Evolutionary conservation across 2,113 vertebrate species (phyloP).

Genomic region (Neogale vison): DNA sequence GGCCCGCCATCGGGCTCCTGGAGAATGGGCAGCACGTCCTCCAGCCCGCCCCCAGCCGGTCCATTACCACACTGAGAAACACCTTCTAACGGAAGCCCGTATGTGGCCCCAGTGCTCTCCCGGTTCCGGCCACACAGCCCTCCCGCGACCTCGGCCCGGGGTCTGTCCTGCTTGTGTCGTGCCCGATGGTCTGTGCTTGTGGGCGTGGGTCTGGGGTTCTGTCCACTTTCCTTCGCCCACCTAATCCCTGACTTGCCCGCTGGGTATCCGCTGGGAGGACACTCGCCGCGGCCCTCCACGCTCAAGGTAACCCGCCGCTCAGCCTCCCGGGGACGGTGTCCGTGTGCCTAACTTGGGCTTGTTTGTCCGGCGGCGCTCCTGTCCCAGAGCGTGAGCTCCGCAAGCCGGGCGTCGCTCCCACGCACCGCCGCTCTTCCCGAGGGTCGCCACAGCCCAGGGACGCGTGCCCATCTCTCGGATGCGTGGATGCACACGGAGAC

Average conservation of each 20-base stretch:
- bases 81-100: background rate
- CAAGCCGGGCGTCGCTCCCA: accelerated
- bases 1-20: accelerated
- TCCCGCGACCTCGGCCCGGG: no score
- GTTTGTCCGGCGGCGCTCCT: accelerated
- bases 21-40: background rate
- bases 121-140: accelerated
- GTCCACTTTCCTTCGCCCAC: background rate
- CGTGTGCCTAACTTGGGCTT: accelerated
- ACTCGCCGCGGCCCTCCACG: no score
- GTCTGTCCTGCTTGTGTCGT: background rate
- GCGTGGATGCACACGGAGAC: background rate
- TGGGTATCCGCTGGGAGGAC: background rate
- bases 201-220: no score
- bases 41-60: background rate
- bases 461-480: background rate
- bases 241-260: accelerated
- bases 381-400: background rate
- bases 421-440: no score
- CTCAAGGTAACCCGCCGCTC: accelerated
- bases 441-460: background rate
- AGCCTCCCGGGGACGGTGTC: accelerated
- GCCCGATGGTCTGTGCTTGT: background rate
- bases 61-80: background rate
- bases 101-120: accelerated